Evolutionary conservation across 2,888 invertebrate species (phyloP).

Genomic region (Miltochrista miniata): DNA sequence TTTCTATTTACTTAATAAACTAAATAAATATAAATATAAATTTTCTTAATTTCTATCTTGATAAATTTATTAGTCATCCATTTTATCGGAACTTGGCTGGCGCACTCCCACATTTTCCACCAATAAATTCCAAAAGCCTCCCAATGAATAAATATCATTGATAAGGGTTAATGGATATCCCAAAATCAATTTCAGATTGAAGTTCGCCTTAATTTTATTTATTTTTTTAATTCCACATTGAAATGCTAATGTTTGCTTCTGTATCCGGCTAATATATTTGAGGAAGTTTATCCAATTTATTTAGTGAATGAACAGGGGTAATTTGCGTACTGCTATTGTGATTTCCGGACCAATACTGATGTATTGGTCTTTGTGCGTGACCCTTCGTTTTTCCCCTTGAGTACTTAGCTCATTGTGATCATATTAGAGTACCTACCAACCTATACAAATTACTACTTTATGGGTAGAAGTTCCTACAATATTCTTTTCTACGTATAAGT

Average conservation of each 20-base stretch:
- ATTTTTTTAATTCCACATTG: slow-evolving; percentile 1
- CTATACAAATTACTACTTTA: slow-evolving; percentile 24
- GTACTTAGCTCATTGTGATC: slow-evolving; percentile 30
- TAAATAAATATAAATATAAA: too few species aligned
- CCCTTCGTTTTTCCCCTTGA: slow-evolving; percentile 38
- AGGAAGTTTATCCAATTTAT: slow-evolving; percentile 34
- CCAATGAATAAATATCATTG: not conserved
- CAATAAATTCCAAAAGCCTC: not conserved
- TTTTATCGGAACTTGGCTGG: too few species aligned
- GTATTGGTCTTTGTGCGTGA: slow-evolving; percentile 34
- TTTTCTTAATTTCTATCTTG: too few species aligned
- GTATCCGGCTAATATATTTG: not conserved
- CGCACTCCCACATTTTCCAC: too few species aligned
- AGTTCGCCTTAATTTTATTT: not conserved
- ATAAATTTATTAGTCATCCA: too few species aligned
- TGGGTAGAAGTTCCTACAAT: not conserved
- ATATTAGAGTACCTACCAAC: slow-evolving; percentile 26
- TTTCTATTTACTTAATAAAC: too few species aligned
- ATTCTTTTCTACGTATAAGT: too few species aligned
- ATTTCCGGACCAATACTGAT: slow-evolving; percentile 40
- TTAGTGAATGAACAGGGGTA: slow-evolving; percentile 30
- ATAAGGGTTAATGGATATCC: not conserved
- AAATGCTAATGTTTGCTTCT: slow-evolving; percentile 1
- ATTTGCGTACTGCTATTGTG: slow-evolving; percentile 40
- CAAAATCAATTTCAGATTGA: not conserved